Evolutionary conservation across 2,888 invertebrate species (phyloP).

Genomic region (Catonia carolina): DNA sequence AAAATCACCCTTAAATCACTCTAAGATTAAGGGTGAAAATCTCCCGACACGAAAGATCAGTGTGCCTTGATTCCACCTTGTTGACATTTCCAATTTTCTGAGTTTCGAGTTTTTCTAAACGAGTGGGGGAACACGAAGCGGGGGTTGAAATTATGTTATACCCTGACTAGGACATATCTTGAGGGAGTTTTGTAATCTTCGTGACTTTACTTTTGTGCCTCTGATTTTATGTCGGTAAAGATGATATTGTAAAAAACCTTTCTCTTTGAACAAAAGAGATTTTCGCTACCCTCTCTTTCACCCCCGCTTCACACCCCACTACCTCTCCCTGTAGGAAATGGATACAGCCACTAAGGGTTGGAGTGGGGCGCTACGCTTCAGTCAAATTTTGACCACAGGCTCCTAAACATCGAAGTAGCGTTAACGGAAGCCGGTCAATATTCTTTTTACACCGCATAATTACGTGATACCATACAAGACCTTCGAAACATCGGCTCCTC

Average conservation of each 20-base stretch:
- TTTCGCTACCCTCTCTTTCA: slow-evolving; percentile 3
- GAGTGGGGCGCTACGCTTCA: slow-evolving; percentile 6
- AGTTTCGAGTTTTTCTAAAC: slow-evolving; percentile 16
- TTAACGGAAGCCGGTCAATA: too few relatives aligned
- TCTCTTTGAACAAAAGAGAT: slow-evolving; percentile 14
- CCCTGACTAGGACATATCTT: slow-evolving; percentile 24
- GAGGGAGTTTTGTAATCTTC: slow-evolving; percentile 26
- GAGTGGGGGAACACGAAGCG: slow-evolving; percentile 16
- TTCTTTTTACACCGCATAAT: not conserved
- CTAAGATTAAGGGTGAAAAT: slow-evolving; percentile 25
- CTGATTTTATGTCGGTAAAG: slow-evolving; percentile 11
- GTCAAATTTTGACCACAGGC: slow-evolving; percentile 12
- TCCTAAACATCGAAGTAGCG: not conserved
- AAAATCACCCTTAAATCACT: slow-evolving; percentile 25
- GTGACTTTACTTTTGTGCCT: slow-evolving; percentile 11
- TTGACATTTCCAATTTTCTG: slow-evolving; percentile 26
- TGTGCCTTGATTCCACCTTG: slow-evolving; percentile 24
- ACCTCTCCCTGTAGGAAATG: slow-evolving; percentile 2
- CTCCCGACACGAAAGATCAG: slow-evolving; percentile 10
- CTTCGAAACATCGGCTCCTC: not conserved
- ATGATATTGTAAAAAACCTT: slow-evolving; percentile 14
- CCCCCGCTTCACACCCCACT: not conserved
- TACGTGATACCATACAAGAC: not conserved
- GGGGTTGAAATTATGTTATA: slow-evolving; percentile 26
- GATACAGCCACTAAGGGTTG: not conserved